phyloP scores from a whole-genome alignment of 2,113 vertebrate species.

The Australoheros scitulus region DNA sequence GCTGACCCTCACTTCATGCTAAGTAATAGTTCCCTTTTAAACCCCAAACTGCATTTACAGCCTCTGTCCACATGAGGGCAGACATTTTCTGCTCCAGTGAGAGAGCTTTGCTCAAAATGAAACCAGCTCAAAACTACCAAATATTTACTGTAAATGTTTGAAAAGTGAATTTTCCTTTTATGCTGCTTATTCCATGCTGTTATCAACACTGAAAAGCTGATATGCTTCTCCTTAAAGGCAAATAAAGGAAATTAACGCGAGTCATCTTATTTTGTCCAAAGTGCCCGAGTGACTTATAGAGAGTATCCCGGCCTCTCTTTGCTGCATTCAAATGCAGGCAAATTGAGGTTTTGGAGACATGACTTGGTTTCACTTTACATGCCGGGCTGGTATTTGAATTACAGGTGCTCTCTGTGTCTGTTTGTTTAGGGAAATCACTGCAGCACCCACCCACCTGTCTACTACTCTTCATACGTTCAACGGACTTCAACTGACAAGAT shows the following conservation, averaged over 20 bases:
- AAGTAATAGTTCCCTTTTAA: constrained; percentile 18
- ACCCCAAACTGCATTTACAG: background rate
- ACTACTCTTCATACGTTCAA: constrained; percentile 45
- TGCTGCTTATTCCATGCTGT: background rate
- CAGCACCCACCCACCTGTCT: constrained; percentile 43
- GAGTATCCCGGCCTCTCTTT: background rate
- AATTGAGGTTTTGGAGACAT: constrained; percentile 46
- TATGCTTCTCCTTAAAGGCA: background rate
- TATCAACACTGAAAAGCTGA: background rate
- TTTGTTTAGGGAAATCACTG: constrained; percentile 83
- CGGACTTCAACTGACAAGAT: constrained; percentile 59
- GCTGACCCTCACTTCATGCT: background rate
- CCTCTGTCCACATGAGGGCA: constrained; percentile 62
- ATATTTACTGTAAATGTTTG: constrained; percentile 60
- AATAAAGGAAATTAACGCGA: background rate
- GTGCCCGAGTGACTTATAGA: background rate
- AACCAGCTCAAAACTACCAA: constrained; percentile 40
- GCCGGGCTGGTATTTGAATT: constrained; percentile 59
- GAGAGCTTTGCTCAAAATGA: background rate
- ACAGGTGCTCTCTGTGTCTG: constrained; percentile 64
- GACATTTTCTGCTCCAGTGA: background rate
- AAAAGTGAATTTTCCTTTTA: constrained; percentile 11
- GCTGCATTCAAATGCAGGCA: constrained; percentile 73
- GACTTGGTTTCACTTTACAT: constrained; percentile 37
- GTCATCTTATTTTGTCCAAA: background rate